phyloP scores from a whole-genome alignment of 2,797 vertebrate genomes.

The Myotis planiceps region DNA sequence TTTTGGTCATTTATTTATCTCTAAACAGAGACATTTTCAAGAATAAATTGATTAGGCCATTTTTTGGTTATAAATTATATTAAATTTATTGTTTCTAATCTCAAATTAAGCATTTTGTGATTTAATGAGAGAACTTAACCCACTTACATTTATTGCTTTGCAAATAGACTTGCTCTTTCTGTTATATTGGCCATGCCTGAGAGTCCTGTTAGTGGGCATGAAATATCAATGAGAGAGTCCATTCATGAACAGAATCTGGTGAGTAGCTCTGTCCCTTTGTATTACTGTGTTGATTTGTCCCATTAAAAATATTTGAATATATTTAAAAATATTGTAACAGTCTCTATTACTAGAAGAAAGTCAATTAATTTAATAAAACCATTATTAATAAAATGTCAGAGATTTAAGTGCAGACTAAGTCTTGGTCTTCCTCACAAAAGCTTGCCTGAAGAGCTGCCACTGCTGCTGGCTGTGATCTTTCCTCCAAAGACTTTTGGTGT shows the following conservation, averaged over 20 bases:
- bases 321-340: background rate
- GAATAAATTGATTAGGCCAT: background rate
- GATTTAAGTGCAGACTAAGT: background rate
- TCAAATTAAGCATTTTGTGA: background rate
- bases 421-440: background rate
- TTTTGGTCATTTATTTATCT: background rate
- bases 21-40: background rate
- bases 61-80: background rate
- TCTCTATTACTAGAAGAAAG: background rate
- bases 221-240: background rate
- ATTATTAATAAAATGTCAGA: background rate
- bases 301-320: background rate
- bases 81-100: background rate
- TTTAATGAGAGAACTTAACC: background rate
- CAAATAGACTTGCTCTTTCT: background rate
- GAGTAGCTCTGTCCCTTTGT: background rate
- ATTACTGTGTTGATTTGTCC: background rate
- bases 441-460: background rate
- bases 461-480: background rate
- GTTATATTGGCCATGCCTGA: background rate
- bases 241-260: background rate
- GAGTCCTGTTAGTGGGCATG: background rate
- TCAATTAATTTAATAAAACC: background rate
- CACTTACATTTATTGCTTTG: background rate
- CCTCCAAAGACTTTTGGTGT: background rate